Conservation (phyloP, 2,113 vertebrate species). For the Ictalurus furcatus region DNA sequence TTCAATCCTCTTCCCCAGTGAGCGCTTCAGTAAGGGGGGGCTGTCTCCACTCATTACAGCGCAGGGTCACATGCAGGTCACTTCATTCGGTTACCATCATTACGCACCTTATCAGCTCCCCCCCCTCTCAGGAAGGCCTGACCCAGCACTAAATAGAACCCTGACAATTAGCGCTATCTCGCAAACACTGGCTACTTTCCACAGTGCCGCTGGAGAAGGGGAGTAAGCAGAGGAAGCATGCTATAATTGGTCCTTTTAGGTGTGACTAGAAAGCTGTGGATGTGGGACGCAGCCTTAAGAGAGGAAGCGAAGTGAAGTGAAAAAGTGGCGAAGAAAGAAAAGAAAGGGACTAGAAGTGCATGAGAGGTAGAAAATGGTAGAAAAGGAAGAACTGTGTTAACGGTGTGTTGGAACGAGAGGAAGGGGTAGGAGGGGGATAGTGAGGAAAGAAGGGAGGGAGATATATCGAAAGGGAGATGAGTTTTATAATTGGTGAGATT, state of each 20-base stretch:
- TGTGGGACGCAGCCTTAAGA: constrained; percentile 25
- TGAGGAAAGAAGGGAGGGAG: constrained; percentile 44
- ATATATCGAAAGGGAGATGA: constrained; percentile 61
- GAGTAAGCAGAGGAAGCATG: constrained; percentile 44
- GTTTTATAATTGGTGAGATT: constrained; percentile 80
- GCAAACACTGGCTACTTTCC: constrained; percentile 41
- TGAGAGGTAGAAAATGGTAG: constrained; percentile 49
- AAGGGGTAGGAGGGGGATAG: constrained; percentile 3
- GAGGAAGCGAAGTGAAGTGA: constrained; percentile 8
- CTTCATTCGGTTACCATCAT: constrained; percentile 54
- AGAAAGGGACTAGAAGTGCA: constrained; percentile 44
- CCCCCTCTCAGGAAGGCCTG: constrained; percentile 59
- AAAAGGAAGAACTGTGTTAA: constrained; percentile 37
- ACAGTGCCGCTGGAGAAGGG: constrained; percentile 25
- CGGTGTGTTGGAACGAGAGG: constrained; percentile 31
- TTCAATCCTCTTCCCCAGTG: constrained; percentile 33
- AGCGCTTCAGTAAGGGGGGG: constrained; percentile 16
- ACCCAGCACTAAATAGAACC: constrained; percentile 62
- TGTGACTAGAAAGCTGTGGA: constrained; percentile 32
- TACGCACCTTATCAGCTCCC: constrained; percentile 51
- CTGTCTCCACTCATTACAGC: constrained; percentile 50
- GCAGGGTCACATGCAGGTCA: constrained; percentile 45
- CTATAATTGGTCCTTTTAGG: constrained; percentile 54
- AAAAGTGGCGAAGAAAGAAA: neutral
- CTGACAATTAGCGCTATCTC: constrained; percentile 60